Base-by-base conservation (phyloP, 2,797 vertebrate species). In the Lacerta viridis region DNA sequence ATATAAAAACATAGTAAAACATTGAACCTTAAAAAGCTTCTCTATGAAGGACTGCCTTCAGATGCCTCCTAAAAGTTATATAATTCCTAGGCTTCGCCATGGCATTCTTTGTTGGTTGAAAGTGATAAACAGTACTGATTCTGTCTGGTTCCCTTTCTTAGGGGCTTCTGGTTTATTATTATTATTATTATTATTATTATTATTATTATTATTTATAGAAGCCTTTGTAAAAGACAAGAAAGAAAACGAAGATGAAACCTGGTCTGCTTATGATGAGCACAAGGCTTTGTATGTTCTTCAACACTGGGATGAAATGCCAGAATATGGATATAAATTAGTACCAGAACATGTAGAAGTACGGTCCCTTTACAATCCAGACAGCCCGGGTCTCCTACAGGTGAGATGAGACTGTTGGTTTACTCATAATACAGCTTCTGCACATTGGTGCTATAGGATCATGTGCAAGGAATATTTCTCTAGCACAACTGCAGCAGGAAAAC, bases 311-410 rank as follows among this genome's bases (percentile, higher is more conserved):
- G 98, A 99, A 94, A 99, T 98, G 98, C 98, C 97, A 1, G 96
- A 97, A 3, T 97, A 97, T 1, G 98, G 98, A 0, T 86, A 96
- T 81, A 95, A 96, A 82, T 96, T 99, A 89, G 98, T 99, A 8
- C 98, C 98, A 0, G 98, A 99, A 85, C 98, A 99, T 0, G 97
- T 99, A 88, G 98, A 99, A 95, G 96, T 97, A 39, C 96, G 98
- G 83, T 97, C 98, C 9, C 97, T 99, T 86, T 94, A 97, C 90
- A 98, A 97, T 91, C 85, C 92, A 0, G 97, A 97, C 36, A 99
- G 95, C 82, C 98, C 98, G 0, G 98, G 98, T 27, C 96, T 99
- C 39, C 97, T 98, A 39, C 98, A 99, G 98, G 98, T 99, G 90
- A 96, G 92, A 50, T 29, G 50, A 80, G 9, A 75, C 17, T 66